Percentiles rank a stretch among this genome's conserved stretches.
These are phyloP conservation scores for Empis stercorea DNA, from an alignment of 2,888 invertebrate species.

Conservation along the genomic window DNA sequence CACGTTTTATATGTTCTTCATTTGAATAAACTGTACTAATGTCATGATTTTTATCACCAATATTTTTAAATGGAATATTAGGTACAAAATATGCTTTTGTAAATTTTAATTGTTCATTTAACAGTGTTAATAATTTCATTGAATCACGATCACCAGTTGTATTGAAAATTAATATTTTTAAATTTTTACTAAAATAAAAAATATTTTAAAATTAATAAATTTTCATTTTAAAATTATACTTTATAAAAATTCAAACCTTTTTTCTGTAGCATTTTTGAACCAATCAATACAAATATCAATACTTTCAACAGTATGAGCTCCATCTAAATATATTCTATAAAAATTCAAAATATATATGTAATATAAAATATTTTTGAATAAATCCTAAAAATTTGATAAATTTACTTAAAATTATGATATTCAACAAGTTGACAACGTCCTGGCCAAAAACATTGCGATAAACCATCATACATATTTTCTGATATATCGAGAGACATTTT, in stretches of 20 bases:
- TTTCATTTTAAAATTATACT: constrained; percentile 9
- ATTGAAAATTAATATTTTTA: constrained; percentile 60
- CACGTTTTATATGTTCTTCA: constrained; percentile 39
- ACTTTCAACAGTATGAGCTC: constrained; percentile 89
- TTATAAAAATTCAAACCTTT: constrained; percentile 13
- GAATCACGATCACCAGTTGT: constrained; percentile 58
- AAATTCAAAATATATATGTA: background rate
- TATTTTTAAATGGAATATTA: constrained; percentile 36
- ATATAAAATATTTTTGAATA: no score
- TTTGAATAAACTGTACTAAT: constrained; percentile 14
- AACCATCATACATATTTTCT: constrained; percentile 42
- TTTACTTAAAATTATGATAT: constrained; percentile 35
- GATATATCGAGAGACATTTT: constrained; percentile 18
- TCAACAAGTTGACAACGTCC: constrained; percentile 65
- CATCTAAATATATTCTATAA: constrained; percentile 74
- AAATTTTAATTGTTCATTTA: constrained; percentile 39
- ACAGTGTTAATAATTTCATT: constrained; percentile 41
- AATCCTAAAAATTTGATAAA: background rate
- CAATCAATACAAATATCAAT: constrained; percentile 68
- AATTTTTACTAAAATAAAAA: constrained; percentile 15
- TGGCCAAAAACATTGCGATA: constrained; percentile 63
- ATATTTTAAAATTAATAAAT: constrained; percentile 1
- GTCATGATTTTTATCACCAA: constrained; percentile 5
- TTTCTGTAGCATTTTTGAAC: constrained; percentile 47
- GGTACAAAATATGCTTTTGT: constrained; percentile 48